A percentile compares a stretch with the other conserved stretches of the same genome.
Evolutionary conservation across 2,113 vertebrate genomes (phyloP).

Genomic region (Nycticryphes semicollaris): DNA sequence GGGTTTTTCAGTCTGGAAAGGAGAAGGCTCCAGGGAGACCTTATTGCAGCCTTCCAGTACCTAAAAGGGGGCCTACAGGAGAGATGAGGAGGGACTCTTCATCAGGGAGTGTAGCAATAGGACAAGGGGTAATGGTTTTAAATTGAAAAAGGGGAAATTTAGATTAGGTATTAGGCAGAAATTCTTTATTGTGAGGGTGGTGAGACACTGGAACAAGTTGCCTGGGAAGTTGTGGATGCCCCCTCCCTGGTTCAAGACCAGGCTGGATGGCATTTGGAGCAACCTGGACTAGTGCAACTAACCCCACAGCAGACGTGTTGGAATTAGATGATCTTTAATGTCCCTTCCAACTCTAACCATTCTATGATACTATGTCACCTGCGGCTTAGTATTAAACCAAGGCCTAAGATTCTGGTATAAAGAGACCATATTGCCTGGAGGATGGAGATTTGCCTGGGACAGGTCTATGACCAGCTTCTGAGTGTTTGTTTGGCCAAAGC

Average conservation of each 20-base stretch:
- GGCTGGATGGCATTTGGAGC: neutral
- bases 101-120: neutral
- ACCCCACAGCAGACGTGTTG: neutral
- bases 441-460: neutral
- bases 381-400: neutral
- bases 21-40: neutral
- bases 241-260: neutral
- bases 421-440: neutral
- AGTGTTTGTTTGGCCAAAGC: neutral
- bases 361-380: neutral
- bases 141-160: neutral
- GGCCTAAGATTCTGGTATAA: neutral
- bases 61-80: neutral
- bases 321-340: neutral
- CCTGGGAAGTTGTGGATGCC: neutral
- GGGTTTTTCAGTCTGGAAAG: neutral
- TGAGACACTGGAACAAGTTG: neutral
- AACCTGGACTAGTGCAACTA: neutral
- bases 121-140: neutral
- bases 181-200: neutral
- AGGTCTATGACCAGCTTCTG: neutral
- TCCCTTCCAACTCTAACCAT: neutral
- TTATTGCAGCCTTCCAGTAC: neutral
- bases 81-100: neutral
- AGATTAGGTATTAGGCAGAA: neutral